phyloP scores from a whole-genome alignment of 2,797 vertebrate species.

The Lycodopsis pacificus region DNA sequence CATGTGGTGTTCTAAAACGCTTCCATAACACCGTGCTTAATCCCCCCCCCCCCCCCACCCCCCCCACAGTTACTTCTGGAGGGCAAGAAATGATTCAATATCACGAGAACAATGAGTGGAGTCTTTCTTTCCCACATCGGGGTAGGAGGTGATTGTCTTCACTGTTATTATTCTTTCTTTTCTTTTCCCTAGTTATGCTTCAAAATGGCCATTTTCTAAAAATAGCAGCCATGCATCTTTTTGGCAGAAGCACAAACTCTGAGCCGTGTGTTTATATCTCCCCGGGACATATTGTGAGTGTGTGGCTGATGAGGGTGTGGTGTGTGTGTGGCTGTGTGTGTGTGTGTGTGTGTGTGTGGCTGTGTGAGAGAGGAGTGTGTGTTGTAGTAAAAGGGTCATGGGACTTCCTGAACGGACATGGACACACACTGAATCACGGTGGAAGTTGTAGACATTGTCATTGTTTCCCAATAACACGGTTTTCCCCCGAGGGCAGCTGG shows the following conservation, averaged over 20 bases:
- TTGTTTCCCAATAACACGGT: constrained; percentile 51
- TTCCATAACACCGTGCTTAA: constrained; percentile 49
- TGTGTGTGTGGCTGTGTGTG: constrained; percentile 21
- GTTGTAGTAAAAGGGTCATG: constrained; percentile 74
- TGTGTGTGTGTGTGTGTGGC: constrained; percentile 36
- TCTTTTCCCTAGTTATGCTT: constrained; percentile 60
- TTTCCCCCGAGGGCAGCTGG: constrained; percentile 43
- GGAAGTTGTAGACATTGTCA: constrained; percentile 41
- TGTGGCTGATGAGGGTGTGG: constrained; percentile 48
- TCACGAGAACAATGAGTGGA: constrained; percentile 66
- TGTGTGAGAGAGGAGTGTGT: constrained; percentile 48
- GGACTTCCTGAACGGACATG: constrained; percentile 76
- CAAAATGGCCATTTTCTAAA: constrained; percentile 73
- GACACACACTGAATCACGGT: constrained; percentile 39
- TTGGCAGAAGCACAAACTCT: constrained; percentile 52
- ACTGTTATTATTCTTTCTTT: constrained; percentile 63
- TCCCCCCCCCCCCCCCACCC: background rate
- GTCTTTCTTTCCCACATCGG: constrained; percentile 59
- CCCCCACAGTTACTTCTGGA: constrained; percentile 49
- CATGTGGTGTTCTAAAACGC: constrained; percentile 72
- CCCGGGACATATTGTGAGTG: constrained; percentile 66
- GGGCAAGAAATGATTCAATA: constrained; percentile 76
- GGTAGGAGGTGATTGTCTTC: constrained; percentile 66
- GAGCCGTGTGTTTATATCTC: constrained; percentile 75
- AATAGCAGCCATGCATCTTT: constrained; percentile 74